A percentile compares a stretch with the other conserved stretches of the same genome.
These are phyloP conservation scores for Neodiprion virginianus DNA, from an alignment of 1,140 invertebrate genomes.

Conservation along the genomic window DNA sequence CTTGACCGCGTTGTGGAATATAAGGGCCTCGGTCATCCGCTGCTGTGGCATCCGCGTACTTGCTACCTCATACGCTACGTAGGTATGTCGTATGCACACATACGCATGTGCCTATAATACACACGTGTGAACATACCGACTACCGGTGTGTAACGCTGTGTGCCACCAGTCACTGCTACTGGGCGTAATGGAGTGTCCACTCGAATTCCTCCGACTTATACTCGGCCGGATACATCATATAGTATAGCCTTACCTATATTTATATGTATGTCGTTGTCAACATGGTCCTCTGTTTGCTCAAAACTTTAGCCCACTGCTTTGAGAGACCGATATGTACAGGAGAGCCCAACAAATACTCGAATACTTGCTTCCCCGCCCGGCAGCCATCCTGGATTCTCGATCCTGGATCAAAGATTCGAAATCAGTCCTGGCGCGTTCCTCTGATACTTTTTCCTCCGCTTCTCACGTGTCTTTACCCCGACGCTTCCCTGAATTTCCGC, in stretches of 20 bases:
- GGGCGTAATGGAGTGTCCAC: slow-evolving; percentile 39
- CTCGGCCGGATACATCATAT: not conserved
- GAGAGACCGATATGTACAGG: slow-evolving; percentile 39
- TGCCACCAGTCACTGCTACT: slow-evolving; percentile 27
- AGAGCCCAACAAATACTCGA: slow-evolving; percentile 43
- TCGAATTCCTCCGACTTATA: slow-evolving; percentile 12
- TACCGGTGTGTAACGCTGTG: slow-evolving; percentile 2
- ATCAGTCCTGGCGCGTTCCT: slow-evolving; percentile 1
- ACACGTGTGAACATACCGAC: not conserved
- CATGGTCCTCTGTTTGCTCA: slow-evolving; percentile 44
- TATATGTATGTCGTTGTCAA: slow-evolving; percentile 3
- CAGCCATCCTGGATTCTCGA: not conserved
- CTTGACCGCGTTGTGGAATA: slow-evolving; percentile 5
- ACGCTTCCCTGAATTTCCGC: not conserved
- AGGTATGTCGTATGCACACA: not conserved
- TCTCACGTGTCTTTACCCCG: not conserved
- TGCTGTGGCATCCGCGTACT: slow-evolving; percentile 18
- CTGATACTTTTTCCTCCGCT: not conserved
- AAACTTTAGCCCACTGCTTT: slow-evolving; percentile 45
- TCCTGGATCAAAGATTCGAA: not conserved
- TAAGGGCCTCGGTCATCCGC: not conserved
- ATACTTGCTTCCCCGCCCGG: slow-evolving; percentile 38
- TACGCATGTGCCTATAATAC: too few relatives aligned
- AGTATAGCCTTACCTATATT: not conserved
- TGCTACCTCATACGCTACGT: not conserved